Evolutionary conservation across 2,113 vertebrate genomes (phyloP).

Genomic region (Phocoena sinus): DNA sequence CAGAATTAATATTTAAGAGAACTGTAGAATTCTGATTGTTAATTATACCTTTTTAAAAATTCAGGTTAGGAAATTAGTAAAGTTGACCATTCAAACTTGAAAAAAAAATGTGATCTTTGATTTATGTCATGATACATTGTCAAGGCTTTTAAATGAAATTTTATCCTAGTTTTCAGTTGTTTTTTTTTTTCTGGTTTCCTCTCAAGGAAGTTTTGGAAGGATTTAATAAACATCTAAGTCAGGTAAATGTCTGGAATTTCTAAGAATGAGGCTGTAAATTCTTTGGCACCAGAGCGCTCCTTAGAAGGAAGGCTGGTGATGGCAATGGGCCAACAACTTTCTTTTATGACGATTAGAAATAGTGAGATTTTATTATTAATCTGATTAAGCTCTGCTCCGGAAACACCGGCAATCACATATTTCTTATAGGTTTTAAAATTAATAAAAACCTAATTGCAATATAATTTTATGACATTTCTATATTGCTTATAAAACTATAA

Average conservation of each 20-base stretch:
- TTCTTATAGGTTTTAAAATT: conserved; percentile 6
- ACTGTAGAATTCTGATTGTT: neutral
- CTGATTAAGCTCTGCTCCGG: neutral
- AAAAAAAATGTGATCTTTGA: neutral
- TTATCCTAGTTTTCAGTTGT: neutral
- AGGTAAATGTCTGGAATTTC: neutral
- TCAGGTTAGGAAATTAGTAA: neutral
- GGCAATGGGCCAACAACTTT: neutral
- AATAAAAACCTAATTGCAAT: conserved; percentile 19
- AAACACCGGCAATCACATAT: neutral
- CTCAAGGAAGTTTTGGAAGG: neutral
- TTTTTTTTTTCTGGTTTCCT: neutral
- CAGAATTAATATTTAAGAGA: conserved; percentile 1
- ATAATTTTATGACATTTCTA: conserved; percentile 13
- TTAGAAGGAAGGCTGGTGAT: neutral
- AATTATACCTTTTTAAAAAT: neutral
- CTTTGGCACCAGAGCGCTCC: neutral
- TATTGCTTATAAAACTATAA: conserved; percentile 20
- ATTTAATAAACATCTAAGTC: conserved; percentile 9
- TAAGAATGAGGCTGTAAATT: neutral
- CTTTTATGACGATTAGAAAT: neutral
- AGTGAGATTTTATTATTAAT: neutral
- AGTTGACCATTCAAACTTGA: neutral
- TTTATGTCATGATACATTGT: conserved; percentile 2
- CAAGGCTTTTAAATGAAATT: conserved; percentile 12